Conservation (phyloP, 2,113 vertebrate species). For the Urocitellus parryii region DNA sequence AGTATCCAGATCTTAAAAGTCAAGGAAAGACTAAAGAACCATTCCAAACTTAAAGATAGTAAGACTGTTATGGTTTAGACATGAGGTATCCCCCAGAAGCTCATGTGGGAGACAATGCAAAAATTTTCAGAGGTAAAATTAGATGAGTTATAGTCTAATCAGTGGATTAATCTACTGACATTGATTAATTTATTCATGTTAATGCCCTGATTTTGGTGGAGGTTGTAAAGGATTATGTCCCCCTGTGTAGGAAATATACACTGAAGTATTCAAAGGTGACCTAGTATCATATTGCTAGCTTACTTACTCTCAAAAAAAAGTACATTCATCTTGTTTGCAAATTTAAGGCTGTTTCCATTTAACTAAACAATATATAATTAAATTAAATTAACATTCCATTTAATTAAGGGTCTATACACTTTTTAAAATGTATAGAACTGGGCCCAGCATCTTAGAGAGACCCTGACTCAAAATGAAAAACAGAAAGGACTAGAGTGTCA, state of each 20-base stretch:
- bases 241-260: background rate
- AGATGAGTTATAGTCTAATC: too few species aligned
- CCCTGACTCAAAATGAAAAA: too few species aligned
- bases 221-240: background rate
- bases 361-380: too few species aligned
- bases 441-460: too few species aligned
- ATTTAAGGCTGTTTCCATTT: slow-evolving; percentile 1
- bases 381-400: too few species aligned
- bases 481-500: too few species aligned
- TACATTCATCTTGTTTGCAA: background rate
- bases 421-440: background rate
- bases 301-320: background rate
- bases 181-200: background rate
- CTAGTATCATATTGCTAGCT: background rate
- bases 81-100: too few species aligned
- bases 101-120: too few species aligned
- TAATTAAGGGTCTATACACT: background rate
- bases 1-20: background rate
- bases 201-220: background rate
- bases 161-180: too few species aligned
- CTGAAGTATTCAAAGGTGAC: background rate
- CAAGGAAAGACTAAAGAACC: background rate
- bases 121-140: too few species aligned
- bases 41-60: background rate
- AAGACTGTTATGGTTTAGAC: too few species aligned